Conservation (phyloP, 1,140 invertebrate species). For the Batillaria attramentaria region DNA sequence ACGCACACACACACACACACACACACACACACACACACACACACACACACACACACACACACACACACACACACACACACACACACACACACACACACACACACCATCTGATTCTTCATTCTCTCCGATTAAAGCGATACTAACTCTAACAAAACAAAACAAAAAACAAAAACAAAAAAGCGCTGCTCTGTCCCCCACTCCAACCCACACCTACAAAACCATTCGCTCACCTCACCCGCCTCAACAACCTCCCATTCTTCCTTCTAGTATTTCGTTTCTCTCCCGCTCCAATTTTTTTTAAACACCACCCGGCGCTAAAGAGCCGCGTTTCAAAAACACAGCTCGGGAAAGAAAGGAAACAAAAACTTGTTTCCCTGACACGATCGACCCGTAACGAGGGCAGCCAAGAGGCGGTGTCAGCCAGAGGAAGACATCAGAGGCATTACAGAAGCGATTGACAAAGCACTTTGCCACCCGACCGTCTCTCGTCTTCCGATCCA, state of each 20-base stretch:
- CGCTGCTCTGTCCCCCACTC: too few species aligned
- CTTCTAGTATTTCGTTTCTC: too few species aligned
- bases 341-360: background rate
- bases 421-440: too few species aligned
- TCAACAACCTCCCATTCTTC: background rate
- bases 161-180: too few species aligned
- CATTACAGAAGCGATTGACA: slow-evolving; percentile 13
- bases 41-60: background rate
- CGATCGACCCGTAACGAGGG: slow-evolving; percentile 6
- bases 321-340: too few species aligned
- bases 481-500: background rate
- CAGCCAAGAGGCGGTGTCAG: slow-evolving; percentile 1
- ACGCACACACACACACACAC: background rate
- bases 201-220: slow-evolving; percentile 11
- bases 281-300: too few species aligned
- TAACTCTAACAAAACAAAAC: too few species aligned
- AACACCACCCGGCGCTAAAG: too few species aligned
- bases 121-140: too few species aligned
- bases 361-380: slow-evolving; percentile 8
- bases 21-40: background rate
- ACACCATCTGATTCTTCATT: too few species aligned
- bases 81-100: background rate
- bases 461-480: slow-evolving; percentile 10
- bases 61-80: too few species aligned
- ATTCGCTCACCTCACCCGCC: background rate